A percentile compares a stretch with the other conserved stretches of the same genome.
These are phyloP conservation scores for Pomatorhinus ruficollis DNA, from an alignment of 2,113 vertebrate species.

Conservation along the genomic window DNA sequence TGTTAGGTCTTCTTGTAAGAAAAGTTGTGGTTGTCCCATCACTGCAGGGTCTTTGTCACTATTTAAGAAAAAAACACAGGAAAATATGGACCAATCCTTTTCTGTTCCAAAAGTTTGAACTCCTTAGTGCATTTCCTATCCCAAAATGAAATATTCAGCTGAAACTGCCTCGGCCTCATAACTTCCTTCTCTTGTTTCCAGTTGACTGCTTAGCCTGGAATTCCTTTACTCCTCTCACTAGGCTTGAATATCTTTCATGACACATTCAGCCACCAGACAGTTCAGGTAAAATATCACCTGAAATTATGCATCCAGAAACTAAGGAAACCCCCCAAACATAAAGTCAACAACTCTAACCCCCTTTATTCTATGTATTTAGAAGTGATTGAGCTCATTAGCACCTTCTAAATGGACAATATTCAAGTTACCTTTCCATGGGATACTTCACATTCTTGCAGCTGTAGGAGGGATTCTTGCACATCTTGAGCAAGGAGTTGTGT, in stretches of 20 bases:
- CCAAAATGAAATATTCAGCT: not conserved
- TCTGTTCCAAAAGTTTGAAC: not conserved
- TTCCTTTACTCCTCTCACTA: not conserved
- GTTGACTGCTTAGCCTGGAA: not conserved
- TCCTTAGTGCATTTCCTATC: not conserved
- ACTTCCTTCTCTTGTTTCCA: not conserved
- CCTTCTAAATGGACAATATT: not conserved
- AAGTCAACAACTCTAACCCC: not conserved
- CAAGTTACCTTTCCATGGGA: not conserved
- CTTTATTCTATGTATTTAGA: not conserved
- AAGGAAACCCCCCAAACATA: not conserved
- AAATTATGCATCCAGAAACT: not conserved
- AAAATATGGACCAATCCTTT: not conserved
- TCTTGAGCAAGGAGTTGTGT: not conserved
- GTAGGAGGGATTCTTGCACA: not conserved
- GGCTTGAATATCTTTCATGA: not conserved
- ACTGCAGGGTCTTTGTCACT: not conserved
- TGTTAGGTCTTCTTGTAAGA: not conserved
- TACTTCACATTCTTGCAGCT: not conserved
- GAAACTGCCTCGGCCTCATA: not conserved
- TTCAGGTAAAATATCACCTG: not conserved
- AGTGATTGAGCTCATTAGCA: not conserved
- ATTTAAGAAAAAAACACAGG: not conserved
- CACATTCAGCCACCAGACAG: not conserved
- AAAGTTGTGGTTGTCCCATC: not conserved